Conservation (phyloP, 2,113 vertebrate genomes). For the Caracal caracal region DNA sequence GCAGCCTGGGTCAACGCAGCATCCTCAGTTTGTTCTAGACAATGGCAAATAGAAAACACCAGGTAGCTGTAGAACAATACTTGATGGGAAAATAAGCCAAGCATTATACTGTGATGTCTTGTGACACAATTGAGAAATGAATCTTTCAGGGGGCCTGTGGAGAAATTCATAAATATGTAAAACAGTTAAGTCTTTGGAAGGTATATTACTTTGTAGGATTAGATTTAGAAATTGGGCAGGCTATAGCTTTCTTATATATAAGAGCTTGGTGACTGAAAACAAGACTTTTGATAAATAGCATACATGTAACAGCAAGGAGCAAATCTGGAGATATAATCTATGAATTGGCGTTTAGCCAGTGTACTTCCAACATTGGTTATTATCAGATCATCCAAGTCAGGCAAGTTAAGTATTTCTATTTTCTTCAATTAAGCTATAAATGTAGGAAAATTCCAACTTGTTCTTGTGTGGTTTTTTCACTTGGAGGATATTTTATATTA, state of each 20-base stretch:
- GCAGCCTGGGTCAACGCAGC: conserved; percentile 75
- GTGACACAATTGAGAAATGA: conserved; percentile 81
- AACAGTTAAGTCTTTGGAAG: conserved; percentile 75
- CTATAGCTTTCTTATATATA: conserved; percentile 47
- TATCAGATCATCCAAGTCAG: not conserved
- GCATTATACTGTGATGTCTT: conserved; percentile 72
- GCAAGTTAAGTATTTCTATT: not conserved
- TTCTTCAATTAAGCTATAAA: conserved; percentile 18
- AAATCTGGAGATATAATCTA: conserved; percentile 37
- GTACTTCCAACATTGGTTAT: not conserved
- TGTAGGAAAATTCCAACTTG: not conserved
- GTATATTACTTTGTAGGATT: conserved; percentile 66
- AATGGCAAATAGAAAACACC: conserved; percentile 77
- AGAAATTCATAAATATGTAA: conserved; percentile 81
- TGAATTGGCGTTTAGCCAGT: not conserved
- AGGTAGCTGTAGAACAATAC: conserved; percentile 69
- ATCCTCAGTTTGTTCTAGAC: conserved; percentile 64
- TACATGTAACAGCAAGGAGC: conserved; percentile 30
- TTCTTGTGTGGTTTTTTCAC: not conserved
- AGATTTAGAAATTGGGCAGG: conserved; percentile 21
- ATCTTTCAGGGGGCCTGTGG: conserved; percentile 67
- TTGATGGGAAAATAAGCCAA: conserved; percentile 82
- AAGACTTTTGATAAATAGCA: conserved; percentile 62
- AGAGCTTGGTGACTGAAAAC: conserved; percentile 50
- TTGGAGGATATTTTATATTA: not conserved